A percentile compares a stretch with the other conserved stretches of the same genome.
Evolutionary conservation across 1,140 invertebrate species (phyloP).

Genomic region (Wasmannia auropunctata): DNA sequence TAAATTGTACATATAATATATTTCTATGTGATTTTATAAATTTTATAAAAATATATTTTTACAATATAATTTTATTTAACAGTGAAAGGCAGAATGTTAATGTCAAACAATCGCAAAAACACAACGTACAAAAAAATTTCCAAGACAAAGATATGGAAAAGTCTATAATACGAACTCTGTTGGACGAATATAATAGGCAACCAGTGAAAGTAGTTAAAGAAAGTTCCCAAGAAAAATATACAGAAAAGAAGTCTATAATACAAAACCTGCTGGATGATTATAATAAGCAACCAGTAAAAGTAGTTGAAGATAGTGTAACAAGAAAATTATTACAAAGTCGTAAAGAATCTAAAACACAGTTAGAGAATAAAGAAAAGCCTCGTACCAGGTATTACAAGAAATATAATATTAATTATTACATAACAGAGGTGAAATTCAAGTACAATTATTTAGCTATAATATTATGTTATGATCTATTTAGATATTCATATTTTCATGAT

Average conservation of each 20-base stretch:
- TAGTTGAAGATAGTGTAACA: conserved; percentile 15
- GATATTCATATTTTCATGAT: background rate
- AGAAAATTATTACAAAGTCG: background rate
- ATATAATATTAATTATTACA: conserved; percentile 22
- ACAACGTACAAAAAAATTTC: background rate
- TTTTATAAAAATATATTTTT: background rate
- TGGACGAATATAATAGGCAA: background rate
- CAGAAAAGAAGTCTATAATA: conserved; percentile 2
- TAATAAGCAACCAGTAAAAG: background rate
- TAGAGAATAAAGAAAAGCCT: background rate
- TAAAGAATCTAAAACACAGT: background rate
- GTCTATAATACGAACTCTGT: background rate
- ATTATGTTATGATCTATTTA: background rate
- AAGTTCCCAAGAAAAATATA: background rate
- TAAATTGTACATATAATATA: background rate
- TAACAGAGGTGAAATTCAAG: background rate
- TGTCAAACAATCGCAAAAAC: background rate
- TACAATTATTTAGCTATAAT: background rate
- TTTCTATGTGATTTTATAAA: conserved; percentile 18
- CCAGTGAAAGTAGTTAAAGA: background rate
- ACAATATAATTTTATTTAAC: conserved; percentile 1
- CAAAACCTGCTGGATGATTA: background rate
- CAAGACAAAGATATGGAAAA: background rate
- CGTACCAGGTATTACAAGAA: background rate
- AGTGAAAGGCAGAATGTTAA: background rate